These are phyloP conservation scores for Aptenodytes forsteri DNA, from an alignment of 2,113 vertebrate species.

Conservation along the genomic window DNA sequence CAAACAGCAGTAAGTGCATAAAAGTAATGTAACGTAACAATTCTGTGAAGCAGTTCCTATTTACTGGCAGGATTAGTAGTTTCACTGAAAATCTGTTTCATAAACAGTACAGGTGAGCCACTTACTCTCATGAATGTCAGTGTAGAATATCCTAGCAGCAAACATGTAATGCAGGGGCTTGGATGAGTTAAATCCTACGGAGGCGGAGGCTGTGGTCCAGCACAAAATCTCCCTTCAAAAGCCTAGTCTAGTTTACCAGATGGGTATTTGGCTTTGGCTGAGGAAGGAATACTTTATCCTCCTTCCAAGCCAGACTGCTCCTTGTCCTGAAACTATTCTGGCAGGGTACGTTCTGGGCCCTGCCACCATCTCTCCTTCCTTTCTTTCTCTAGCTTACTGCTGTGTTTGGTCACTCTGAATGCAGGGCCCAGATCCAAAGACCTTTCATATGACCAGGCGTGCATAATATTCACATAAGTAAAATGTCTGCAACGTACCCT, in stretches of 20 bases:
- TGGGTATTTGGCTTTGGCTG: conserved; percentile 13
- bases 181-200: background rate
- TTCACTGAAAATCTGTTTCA: background rate
- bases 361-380: background rate
- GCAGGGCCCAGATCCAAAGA: background rate
- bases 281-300: conserved; percentile 20
- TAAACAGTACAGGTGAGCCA: background rate
- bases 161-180: background rate
- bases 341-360: background rate
- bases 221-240: conserved; percentile 2
- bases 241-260: background rate
- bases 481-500: background rate
- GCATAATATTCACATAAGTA: background rate
- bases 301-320: background rate
- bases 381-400: background rate
- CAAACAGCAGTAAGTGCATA: background rate
- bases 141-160: background rate
- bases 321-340: conserved; percentile 39
- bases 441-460: background rate
- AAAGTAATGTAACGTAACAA: background rate
- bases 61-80: background rate
- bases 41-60: background rate
- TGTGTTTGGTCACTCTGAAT: background rate
- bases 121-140: background rate
- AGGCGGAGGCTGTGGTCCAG: background rate